phyloP scores from a whole-genome alignment of 2,888 invertebrate genomes.

The Lycaena phlaeas region DNA sequence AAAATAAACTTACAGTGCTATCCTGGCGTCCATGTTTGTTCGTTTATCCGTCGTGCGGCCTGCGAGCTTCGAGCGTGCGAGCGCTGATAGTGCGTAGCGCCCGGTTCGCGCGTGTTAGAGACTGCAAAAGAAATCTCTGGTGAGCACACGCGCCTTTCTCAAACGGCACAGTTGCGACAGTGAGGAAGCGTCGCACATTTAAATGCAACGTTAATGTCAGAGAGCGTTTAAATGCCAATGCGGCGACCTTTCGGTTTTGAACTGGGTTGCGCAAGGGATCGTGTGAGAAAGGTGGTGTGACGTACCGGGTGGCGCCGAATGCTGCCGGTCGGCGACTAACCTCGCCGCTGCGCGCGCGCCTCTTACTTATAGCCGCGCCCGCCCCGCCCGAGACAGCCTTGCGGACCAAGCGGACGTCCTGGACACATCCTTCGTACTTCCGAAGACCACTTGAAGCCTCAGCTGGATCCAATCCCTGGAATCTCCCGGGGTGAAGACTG shows the following conservation, averaged over 20 bases:
- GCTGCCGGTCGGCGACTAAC: conserved; percentile 69
- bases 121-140: conserved; percentile 65
- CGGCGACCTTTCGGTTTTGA: conserved; percentile 65
- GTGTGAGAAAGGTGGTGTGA: conserved; percentile 60
- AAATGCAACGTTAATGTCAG: conserved; percentile 71
- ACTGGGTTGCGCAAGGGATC: conserved; percentile 65
- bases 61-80: conserved; percentile 26
- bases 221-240: conserved; percentile 71
- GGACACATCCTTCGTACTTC: conserved; percentile 12
- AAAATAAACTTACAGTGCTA: conserved; percentile 48
- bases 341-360: conserved; percentile 60
- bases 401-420: conserved; percentile 18
- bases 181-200: conserved; percentile 67
- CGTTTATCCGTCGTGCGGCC: conserved; percentile 21
- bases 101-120: conserved; percentile 48
- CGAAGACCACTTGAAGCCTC: conserved; percentile 8
- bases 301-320: conserved; percentile 57
- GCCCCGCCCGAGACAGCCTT: conserved; percentile 16
- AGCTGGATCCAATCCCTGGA: too few relatives aligned
- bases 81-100: conserved; percentile 40
- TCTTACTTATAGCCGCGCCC: conserved; percentile 65
- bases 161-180: conserved; percentile 64
- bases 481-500: too few relatives aligned
- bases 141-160: conserved; percentile 68
- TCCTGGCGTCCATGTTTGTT: conserved; percentile 52